A percentile compares a stretch with the other conserved stretches of the same genome.
phyloP scores from a whole-genome alignment of 1,140 invertebrate species.

The Zaprionus kolodkinae region DNA sequence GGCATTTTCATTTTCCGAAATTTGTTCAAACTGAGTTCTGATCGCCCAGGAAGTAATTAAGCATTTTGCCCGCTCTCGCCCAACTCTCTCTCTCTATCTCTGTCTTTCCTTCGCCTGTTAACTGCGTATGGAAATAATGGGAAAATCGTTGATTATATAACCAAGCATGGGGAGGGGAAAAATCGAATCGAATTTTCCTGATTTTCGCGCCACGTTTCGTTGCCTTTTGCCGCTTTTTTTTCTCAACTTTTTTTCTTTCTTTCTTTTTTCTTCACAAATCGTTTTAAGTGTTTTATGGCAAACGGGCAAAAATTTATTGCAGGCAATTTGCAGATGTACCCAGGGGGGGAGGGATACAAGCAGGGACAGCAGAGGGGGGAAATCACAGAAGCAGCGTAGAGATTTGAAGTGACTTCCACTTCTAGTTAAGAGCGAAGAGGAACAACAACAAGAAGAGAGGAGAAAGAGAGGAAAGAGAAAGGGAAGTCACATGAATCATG shows the following conservation, averaged over 20 bases:
- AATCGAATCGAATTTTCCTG: slow-evolving; percentile 51
- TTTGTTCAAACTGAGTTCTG: slow-evolving; percentile 43
- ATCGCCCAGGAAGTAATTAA: slow-evolving; percentile 66
- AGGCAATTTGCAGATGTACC: slow-evolving; percentile 76
- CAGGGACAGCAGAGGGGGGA: not conserved
- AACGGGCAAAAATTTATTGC: slow-evolving; percentile 78
- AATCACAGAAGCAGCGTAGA: slow-evolving; percentile 67
- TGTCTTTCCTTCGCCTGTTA: slow-evolving; percentile 19
- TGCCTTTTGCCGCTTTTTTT: not conserved
- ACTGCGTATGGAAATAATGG: slow-evolving; percentile 53
- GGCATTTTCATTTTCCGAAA: slow-evolving; percentile 29
- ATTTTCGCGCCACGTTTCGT: slow-evolving; percentile 6
- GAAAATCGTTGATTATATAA: slow-evolving; percentile 65
- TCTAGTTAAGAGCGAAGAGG: slow-evolving; percentile 10
- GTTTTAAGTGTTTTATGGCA: slow-evolving; percentile 81
- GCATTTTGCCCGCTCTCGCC: slow-evolving; percentile 53
- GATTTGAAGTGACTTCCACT: slow-evolving; percentile 73
- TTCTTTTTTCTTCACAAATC: slow-evolving; percentile 49
- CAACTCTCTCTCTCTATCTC: slow-evolving; percentile 25
- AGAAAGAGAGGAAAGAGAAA: not conserved
- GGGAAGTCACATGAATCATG: slow-evolving; percentile 69
- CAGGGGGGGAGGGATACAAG: slow-evolving; percentile 11
- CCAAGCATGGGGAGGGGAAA: not conserved
- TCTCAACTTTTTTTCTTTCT: not conserved
- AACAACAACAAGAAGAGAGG: slow-evolving; percentile 21